Percentiles rank a stretch among this genome's conserved stretches.
Conservation (phyloP, 2,888 invertebrate genomes). For the Dugesia japonica region DNA sequence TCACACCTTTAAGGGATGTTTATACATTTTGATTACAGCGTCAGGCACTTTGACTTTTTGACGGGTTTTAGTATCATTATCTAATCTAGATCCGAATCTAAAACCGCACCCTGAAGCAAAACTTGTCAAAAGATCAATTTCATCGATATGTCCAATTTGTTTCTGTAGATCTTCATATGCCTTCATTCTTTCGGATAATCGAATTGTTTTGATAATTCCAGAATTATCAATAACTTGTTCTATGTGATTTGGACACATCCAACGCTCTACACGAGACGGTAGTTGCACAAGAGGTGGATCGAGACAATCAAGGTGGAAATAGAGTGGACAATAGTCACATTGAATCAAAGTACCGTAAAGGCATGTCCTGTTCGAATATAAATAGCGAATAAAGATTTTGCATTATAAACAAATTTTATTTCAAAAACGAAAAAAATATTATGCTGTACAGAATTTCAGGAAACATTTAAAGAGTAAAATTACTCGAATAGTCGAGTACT, state of each 20-base stretch:
- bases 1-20: neutral
- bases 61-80: neutral
- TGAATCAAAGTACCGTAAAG: constrained; percentile 66
- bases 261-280: constrained; percentile 60
- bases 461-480: too few species aligned
- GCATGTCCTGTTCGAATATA: constrained; percentile 61
- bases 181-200: constrained; percentile 21
- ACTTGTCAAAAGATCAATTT: neutral
- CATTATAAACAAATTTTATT: too few species aligned
- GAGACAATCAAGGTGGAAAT: constrained; percentile 79
- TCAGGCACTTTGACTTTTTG: neutral
- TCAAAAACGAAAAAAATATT: too few species aligned
- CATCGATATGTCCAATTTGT: neutral
- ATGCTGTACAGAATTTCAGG: too few species aligned
- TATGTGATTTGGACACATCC: constrained; percentile 95
- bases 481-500: too few species aligned
- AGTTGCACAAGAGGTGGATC: constrained; percentile 74
- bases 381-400: too few species aligned
- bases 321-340: constrained; percentile 78
- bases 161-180: neutral
- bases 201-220: neutral
- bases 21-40: neutral
- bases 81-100: neutral
- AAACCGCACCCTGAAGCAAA: neutral
- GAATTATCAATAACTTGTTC: constrained; percentile 59